Percentiles rank a stretch among this genome's conserved stretches.
These are phyloP conservation scores for Calliopum simillimum DNA, from an alignment of 2,888 invertebrate species.

Conservation along the genomic window DNA sequence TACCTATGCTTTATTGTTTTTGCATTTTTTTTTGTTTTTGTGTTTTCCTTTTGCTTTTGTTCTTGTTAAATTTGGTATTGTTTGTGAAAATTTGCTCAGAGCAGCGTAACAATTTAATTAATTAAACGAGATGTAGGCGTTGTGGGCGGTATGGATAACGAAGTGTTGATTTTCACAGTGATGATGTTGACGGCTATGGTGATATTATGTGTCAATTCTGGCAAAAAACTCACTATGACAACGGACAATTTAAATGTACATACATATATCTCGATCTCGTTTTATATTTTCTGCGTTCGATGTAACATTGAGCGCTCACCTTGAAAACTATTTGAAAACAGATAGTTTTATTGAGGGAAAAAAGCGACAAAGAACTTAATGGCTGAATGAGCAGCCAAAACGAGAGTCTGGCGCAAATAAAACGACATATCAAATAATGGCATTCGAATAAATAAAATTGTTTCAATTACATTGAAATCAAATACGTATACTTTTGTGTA, in stretches of 20 bases:
- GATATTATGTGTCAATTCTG: not conserved
- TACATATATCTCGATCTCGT: not conserved
- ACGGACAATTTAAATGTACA: not conserved
- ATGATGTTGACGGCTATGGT: not conserved
- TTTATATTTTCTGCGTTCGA: not conserved
- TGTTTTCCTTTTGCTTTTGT: not conserved
- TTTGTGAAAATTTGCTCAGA: slow-evolving; percentile 20
- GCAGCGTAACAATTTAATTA: slow-evolving; percentile 26
- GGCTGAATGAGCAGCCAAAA: not conserved
- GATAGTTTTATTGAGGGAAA: not conserved
- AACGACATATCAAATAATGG: too few relatives aligned
- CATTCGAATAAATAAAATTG: too few relatives aligned
- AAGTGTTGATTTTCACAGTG: not conserved
- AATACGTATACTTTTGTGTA: too few relatives aligned
- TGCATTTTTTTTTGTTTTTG: not conserved
- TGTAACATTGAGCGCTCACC: not conserved
- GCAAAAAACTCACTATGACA: too few relatives aligned
- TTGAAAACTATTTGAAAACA: not conserved
- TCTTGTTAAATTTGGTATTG: not conserved
- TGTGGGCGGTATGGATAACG: not conserved
- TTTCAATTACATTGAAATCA: too few relatives aligned
- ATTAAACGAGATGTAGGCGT: slow-evolving; percentile 20
- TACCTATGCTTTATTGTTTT: not conserved
- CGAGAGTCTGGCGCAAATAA: not conserved
- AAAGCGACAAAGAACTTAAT: not conserved